These are phyloP conservation scores for Eretmocerus hayati DNA, from an alignment of 2,888 invertebrate species.

Conservation along the genomic window DNA sequence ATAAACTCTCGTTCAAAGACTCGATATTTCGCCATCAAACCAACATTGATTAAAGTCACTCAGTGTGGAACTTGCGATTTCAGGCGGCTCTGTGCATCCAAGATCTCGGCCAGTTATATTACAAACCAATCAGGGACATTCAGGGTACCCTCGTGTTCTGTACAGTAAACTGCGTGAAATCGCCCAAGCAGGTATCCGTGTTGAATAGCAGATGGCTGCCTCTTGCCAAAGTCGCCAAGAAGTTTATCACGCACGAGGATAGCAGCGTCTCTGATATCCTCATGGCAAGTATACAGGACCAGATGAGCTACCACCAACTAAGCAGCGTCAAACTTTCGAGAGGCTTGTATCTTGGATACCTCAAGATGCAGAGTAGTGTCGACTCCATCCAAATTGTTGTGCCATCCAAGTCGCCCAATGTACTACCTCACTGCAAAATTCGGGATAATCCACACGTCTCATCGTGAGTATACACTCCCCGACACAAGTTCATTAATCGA, in stretches of 20 bases:
- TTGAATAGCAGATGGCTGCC: conserved; percentile 90
- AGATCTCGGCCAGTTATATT: conserved; percentile 91
- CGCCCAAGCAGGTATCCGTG: conserved; percentile 80
- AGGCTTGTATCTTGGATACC: conserved; percentile 90
- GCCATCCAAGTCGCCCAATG: conserved; percentile 86
- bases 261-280: conserved; percentile 76
- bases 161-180: conserved; percentile 73
- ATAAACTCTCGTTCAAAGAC: neutral
- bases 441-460: conserved; percentile 94
- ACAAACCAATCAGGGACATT: conserved; percentile 81
- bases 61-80: too few relatives aligned
- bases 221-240: conserved; percentile 74
- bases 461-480: conserved; percentile 60
- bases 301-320: conserved; percentile 67
- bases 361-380: conserved; percentile 94
- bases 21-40: neutral
- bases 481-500: too few relatives aligned
- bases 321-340: conserved; percentile 75
- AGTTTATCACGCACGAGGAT: conserved; percentile 66
- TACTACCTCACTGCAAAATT: conserved; percentile 88
- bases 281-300: conserved; percentile 80
- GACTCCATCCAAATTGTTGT: conserved; percentile 91
- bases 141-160: conserved; percentile 88
- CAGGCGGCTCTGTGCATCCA: conserved; percentile 83
- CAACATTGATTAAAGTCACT: too few relatives aligned